These are phyloP conservation scores for Mesaphorura yosii DNA, from an alignment of 1,140 invertebrate species.

Conservation along the genomic window DNA sequence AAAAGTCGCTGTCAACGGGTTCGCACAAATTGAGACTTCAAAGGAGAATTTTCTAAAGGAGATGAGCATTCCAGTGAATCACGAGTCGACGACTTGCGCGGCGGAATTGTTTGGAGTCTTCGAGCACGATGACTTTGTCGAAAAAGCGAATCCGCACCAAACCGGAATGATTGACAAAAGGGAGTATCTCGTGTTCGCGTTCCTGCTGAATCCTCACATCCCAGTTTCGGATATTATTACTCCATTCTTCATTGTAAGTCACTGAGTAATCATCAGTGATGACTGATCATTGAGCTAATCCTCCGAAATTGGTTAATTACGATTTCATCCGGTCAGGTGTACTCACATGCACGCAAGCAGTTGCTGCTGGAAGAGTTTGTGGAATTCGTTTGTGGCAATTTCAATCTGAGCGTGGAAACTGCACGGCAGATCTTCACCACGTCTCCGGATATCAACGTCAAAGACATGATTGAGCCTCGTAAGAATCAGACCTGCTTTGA, in stretches of 20 bases:
- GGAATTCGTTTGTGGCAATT: slow-evolving; percentile 7
- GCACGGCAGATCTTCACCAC: slow-evolving; percentile 6
- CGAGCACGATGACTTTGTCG: too few relatives aligned
- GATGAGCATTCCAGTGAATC: too few relatives aligned
- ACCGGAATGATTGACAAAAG: slow-evolving; percentile 16
- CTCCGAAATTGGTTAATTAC: too few relatives aligned
- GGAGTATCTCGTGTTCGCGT: slow-evolving; percentile 18
- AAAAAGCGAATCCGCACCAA: too few relatives aligned
- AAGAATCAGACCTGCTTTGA: too few relatives aligned
- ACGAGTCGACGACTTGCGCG: too few relatives aligned
- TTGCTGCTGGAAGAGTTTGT: slow-evolving; percentile 18
- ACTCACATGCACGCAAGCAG: slow-evolving; percentile 3
- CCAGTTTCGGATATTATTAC: slow-evolving; percentile 11
- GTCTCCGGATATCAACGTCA: not conserved
- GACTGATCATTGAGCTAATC: too few relatives aligned
- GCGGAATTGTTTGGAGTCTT: too few relatives aligned
- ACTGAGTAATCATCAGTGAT: not conserved
- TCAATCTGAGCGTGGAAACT: slow-evolving; percentile 6
- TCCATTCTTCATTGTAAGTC: slow-evolving; percentile 16
- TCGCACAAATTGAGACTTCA: too few relatives aligned
- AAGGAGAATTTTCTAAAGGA: too few relatives aligned
- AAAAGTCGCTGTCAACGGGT: too few relatives aligned
- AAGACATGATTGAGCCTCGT: slow-evolving; percentile 6
- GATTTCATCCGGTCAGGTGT: too few relatives aligned
- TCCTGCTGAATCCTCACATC: slow-evolving; percentile 9